Percentiles rank a stretch among this genome's conserved stretches.
phyloP scores from a whole-genome alignment of 2,113 vertebrate species.

The Uropsilus gracilis region DNA sequence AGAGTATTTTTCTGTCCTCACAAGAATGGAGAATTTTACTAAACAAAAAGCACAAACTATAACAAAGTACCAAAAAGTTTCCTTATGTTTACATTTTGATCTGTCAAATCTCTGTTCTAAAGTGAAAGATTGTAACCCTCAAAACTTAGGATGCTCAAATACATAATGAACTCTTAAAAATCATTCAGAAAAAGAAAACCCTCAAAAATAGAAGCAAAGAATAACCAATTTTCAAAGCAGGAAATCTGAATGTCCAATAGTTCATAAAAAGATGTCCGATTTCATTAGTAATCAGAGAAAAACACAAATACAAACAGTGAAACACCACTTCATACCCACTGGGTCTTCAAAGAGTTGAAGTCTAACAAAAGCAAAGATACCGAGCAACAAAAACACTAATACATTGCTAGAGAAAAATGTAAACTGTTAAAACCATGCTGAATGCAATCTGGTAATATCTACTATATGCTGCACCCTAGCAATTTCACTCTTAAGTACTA shows the following conservation, averaged over 20 bases:
- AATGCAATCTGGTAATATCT: neutral
- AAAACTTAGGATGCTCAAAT: neutral
- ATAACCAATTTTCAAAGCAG: neutral
- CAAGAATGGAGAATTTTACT: neutral
- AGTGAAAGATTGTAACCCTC: neutral
- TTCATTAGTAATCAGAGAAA: neutral
- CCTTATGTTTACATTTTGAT: neutral
- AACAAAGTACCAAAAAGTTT: neutral
- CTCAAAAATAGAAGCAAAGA: slow-evolving; percentile 3
- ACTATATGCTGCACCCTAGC: neutral
- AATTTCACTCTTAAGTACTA: neutral
- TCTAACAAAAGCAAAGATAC: neutral
- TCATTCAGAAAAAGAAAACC: neutral
- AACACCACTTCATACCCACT: neutral
- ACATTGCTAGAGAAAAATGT: neutral
- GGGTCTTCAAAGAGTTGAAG: neutral
- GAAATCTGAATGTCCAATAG: neutral
- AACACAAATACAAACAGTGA: neutral
- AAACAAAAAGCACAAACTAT: slow-evolving; percentile 3
- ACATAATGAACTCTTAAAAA: neutral
- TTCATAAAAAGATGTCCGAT: neutral
- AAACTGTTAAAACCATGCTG: neutral
- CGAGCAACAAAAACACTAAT: neutral
- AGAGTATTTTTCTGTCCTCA: neutral
- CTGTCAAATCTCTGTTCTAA: neutral